Conservation (phyloP, 2,113 vertebrate species). For the Himantopus leucocephalus region DNA sequence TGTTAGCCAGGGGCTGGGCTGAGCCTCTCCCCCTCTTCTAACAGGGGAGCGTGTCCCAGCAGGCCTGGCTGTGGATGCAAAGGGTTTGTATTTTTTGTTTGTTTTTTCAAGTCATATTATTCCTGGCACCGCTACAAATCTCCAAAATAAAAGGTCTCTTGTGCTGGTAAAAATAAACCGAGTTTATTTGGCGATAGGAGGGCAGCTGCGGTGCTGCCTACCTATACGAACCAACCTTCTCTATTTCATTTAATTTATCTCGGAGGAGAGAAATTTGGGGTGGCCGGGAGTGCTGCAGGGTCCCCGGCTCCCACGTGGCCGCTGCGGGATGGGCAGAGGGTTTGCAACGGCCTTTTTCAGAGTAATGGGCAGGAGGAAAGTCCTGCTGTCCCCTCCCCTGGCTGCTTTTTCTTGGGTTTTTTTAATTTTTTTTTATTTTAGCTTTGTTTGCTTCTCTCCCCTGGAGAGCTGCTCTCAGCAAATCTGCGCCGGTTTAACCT, state of each 20-base stretch:
- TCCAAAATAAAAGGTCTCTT: background rate
- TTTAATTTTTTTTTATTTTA: background rate
- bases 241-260: background rate
- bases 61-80: background rate
- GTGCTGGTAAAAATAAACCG: background rate
- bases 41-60: slow-evolving; percentile 23
- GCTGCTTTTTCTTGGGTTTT: background rate
- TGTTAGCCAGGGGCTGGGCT: slow-evolving; percentile 16
- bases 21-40: slow-evolving; percentile 12
- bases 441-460: background rate
- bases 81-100: background rate
- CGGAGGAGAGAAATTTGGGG: background rate
- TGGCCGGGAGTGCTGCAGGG: rapidly evolving
- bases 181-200: background rate
- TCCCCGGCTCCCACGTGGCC: rapidly evolving
- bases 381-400: background rate
- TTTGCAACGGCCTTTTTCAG: rapidly evolving
- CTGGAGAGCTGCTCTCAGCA: background rate
- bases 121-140: background rate
- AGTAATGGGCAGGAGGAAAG: background rate
- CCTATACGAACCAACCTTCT: background rate
- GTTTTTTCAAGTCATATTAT: slow-evolving; percentile 9
- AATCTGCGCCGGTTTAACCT: background rate
- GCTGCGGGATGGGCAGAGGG: rapidly evolving
- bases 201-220: background rate